These are phyloP conservation scores for Thalassaphorura encarpata DNA, from an alignment of 1,140 invertebrate species.

Conservation along the genomic window DNA sequence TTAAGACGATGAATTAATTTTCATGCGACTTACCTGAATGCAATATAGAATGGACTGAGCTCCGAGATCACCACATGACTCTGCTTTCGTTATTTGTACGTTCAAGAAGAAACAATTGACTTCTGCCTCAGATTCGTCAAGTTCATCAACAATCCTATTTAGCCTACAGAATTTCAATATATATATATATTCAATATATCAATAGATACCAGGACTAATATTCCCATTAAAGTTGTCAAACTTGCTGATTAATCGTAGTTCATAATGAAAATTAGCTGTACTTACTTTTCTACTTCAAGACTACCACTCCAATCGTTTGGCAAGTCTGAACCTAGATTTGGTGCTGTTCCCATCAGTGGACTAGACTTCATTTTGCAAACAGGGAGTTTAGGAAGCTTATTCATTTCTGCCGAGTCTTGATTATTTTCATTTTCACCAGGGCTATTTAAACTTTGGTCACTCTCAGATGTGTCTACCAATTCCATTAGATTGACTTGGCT, in stretches of 20 bases:
- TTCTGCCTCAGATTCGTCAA: constrained; percentile 33
- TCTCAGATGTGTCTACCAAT: not conserved
- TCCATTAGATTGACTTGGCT: constrained; percentile 26
- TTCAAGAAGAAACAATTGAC: constrained; percentile 37
- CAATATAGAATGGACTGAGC: constrained; percentile 37
- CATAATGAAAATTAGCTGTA: no score
- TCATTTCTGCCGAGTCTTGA: no score
- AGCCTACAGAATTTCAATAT: constrained; percentile 17
- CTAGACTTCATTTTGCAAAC: no score
- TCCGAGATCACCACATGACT: constrained; percentile 34
- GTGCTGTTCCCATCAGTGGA: no score
- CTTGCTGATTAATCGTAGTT: no score
- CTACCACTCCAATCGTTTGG: no score
- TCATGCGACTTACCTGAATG: constrained; percentile 34
- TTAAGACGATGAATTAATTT: not conserved
- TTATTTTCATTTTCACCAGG: constrained; percentile 1
- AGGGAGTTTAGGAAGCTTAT: no score
- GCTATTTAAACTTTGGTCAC: not conserved
- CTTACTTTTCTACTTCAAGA: constrained; percentile 12
- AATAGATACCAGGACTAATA: no score
- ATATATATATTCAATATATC: not conserved
- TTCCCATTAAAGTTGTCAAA: no score
- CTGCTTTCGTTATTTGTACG: constrained; percentile 36
- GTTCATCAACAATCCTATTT: constrained; percentile 36
- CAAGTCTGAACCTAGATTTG: no score